Conservation (phyloP, 2,888 invertebrate species). For the Terebella lapidaria region DNA sequence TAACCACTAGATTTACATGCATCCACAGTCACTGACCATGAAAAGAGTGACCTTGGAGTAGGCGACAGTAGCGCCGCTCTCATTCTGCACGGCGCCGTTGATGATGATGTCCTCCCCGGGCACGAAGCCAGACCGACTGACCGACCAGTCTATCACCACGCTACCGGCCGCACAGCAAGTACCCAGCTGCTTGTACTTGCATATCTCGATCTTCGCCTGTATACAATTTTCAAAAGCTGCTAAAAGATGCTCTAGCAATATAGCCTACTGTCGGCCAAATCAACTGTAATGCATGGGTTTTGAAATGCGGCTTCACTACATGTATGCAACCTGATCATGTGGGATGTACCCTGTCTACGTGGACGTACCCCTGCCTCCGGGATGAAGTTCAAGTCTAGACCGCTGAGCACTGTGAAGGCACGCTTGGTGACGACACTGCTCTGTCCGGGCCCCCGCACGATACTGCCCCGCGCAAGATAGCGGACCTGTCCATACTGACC, state of each 20-base stretch:
- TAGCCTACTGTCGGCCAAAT: too few species aligned
- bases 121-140: constrained; percentile 40
- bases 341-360: too few species aligned
- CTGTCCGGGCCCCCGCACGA: constrained; percentile 21
- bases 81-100: constrained; percentile 43
- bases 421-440: constrained; percentile 37
- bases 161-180: constrained; percentile 38
- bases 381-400: constrained; percentile 28
- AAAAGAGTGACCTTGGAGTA: constrained; percentile 21
- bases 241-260: too few species aligned
- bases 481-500: constrained; percentile 43
- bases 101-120: constrained; percentile 47
- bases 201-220: constrained; percentile 25
- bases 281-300: too few species aligned
- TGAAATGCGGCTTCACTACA: too few species aligned
- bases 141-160: constrained; percentile 31
- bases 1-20: too few species aligned
- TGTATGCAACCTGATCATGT: too few species aligned
- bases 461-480: constrained; percentile 30
- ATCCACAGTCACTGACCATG: constrained; percentile 24
- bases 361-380: constrained; percentile 26
- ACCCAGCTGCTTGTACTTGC: constrained; percentile 33
- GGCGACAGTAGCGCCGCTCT: constrained; percentile 53
- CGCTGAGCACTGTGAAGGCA: constrained; percentile 42
- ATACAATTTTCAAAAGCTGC: too few species aligned